Percentiles rank a stretch among this genome's conserved stretches.
Evolutionary conservation across 2,113 vertebrate genomes (phyloP).

Genomic region (Platichthys flesus): DNA sequence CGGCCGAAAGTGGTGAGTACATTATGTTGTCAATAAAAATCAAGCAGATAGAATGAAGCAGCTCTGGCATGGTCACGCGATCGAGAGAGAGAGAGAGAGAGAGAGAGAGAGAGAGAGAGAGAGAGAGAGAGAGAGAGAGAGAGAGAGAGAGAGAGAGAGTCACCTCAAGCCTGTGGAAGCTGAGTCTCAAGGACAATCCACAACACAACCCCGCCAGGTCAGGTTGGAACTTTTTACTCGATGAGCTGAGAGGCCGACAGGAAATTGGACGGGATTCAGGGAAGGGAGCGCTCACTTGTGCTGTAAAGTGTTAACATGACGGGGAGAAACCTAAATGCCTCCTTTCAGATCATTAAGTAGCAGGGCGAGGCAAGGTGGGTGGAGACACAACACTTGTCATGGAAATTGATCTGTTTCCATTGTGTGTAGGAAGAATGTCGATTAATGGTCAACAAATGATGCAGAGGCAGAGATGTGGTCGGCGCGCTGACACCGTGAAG

Average conservation of each 20-base stretch:
- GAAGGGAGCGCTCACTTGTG: constrained; percentile 5
- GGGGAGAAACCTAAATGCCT: constrained; percentile 19
- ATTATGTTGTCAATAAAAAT: constrained; percentile 4
- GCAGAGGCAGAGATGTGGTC: constrained; percentile 10
- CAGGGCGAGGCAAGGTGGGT: not conserved
- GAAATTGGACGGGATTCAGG: not conserved
- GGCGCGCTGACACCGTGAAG: constrained; percentile 4
- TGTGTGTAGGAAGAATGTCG: constrained; percentile 24
- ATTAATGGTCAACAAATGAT: constrained; percentile 35
- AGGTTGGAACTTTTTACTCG: not conserved
- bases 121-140: too few species aligned
- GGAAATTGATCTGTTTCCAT: constrained; percentile 35
- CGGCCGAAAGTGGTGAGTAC: not conserved
- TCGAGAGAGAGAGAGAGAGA: too few species aligned
- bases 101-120: too few species aligned
- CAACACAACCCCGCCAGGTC: not conserved
- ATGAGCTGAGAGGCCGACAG: not conserved
- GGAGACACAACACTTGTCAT: constrained; percentile 31
- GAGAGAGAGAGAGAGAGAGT: too few species aligned
- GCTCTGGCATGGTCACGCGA: not conserved
- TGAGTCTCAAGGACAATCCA: not conserved
- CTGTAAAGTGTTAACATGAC: constrained; percentile 9
- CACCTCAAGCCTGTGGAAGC: not conserved
- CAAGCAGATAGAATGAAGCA: not conserved
- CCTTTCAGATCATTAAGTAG: constrained; percentile 40